Base-by-base conservation (phyloP, 1,140 invertebrate species). In the Planococcus citri region DNA sequence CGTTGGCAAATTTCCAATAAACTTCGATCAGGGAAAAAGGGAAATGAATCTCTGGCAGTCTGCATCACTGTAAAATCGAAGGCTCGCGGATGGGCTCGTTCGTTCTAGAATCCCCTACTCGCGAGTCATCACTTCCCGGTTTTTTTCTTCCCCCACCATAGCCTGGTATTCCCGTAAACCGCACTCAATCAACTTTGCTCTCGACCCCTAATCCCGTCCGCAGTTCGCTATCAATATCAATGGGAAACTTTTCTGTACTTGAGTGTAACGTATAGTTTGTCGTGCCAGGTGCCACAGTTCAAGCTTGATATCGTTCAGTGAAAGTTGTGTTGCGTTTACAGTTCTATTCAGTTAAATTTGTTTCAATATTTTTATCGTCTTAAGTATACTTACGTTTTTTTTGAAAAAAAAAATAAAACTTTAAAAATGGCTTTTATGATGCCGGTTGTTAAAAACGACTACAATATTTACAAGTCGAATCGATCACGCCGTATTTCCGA, bases 371-470 rank as follows among this genome's bases (percentile, higher is more conserved):
- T 33, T 51, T 51, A 51, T 51, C 41, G 41, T 51, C n/a, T n/a
- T n/a, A n/a, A n/a, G n/a, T n/a, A n/a, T n/a, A n/a, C n/a, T n/a
- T n/a, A n/a, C n/a, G n/a, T n/a, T n/a, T n/a, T n/a, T n/a, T n/a
- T 51, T 51, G 41, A 51, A 51, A 20, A 17, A 17, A 14, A 64
- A 22, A 24, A 20, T 60, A 9, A 8, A 9, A 60, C 57, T 41
- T 22, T 68, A 67, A 76, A 83, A 78, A 93, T 93, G 91, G 91
- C 91, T 81, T 93, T 93, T 80, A 92, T 93, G 90, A 92, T 92
- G 88, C 91, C 90, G 41, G 90, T 94, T 72, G 86, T 94, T 78
- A 92, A 92, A 83, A 93, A 93, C 80, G 89, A 93, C 79, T 93
- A 89, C 83, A 89, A 94, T 77, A 92, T 94, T 77, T 94, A 94